Conservation (phyloP, 1,140 invertebrate species). For the Vanessa atalanta region DNA sequence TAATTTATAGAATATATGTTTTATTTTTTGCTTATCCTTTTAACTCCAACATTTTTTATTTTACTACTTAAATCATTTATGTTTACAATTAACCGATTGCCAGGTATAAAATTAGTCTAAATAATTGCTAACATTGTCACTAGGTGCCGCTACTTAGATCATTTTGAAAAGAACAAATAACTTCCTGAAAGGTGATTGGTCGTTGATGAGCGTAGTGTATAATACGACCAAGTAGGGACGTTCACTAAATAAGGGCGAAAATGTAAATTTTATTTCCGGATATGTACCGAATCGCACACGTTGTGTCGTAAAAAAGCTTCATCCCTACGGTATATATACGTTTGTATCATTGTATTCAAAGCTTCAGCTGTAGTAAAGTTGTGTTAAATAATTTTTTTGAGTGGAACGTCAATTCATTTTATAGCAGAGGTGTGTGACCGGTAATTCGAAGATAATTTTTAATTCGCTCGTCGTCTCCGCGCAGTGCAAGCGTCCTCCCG, state of each 20-base stretch:
- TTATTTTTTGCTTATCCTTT: no score
- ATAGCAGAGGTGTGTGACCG: conserved; percentile 44
- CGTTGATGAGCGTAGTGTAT: conserved; percentile 47
- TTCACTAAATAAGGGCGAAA: conserved; percentile 61
- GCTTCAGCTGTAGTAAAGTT: conserved; percentile 39
- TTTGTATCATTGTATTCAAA: conserved; percentile 40
- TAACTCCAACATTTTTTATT: background rate
- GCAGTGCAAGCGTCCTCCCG: conserved; percentile 70
- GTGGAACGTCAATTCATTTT: conserved; percentile 31
- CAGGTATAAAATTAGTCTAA: background rate
- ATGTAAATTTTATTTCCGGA: conserved; percentile 56
- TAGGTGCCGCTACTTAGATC: conserved; percentile 50
- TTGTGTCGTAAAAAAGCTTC: conserved; percentile 45
- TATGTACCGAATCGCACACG: conserved; percentile 42
- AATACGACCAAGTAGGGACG: conserved; percentile 59
- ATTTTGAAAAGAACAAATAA: conserved; percentile 42
- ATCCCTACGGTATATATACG: conserved; percentile 33
- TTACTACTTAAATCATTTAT: background rate
- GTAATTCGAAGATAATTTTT: conserved; percentile 65
- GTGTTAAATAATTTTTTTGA: conserved; percentile 31
- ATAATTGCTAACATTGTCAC: background rate
- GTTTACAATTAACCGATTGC: background rate
- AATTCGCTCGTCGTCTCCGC: conserved; percentile 62
- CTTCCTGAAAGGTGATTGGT: conserved; percentile 56
- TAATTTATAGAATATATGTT: no score